phyloP scores from a whole-genome alignment of 2,113 vertebrate species.

The Crotalus viridis region DNA sequence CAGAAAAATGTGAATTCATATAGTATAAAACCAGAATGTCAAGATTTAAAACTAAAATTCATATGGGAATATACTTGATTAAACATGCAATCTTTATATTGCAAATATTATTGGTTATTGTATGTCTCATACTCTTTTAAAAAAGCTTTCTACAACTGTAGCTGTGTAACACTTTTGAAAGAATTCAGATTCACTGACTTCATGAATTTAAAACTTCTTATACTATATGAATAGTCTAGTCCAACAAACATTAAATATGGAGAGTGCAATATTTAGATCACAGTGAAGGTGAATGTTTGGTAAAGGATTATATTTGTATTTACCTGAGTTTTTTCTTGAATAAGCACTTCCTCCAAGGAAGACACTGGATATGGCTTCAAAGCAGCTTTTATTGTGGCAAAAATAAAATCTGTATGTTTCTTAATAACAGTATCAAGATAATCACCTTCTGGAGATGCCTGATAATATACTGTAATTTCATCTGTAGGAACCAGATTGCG shows the following conservation, averaged over 20 bases:
- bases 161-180: background rate
- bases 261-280: background rate
- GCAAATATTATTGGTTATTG: background rate
- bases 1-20: background rate
- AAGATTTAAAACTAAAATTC: background rate
- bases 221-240: background rate
- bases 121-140: no score
- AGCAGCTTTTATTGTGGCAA: slow-evolving; percentile 89
- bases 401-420: slow-evolving; percentile 87
- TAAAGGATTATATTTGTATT: slow-evolving; percentile 19
- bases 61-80: background rate
- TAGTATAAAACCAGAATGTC: background rate
- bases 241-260: slow-evolving; percentile 5
- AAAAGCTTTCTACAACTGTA: background rate
- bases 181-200: background rate
- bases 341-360: slow-evolving; percentile 78
- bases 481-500: slow-evolving; percentile 91
- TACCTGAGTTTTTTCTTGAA: slow-evolving; percentile 91
- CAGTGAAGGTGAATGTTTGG: rapidly evolving
- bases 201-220: background rate
- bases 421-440: slow-evolving; percentile 88
- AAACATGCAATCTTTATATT: background rate
- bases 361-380: slow-evolving; percentile 84
- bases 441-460: slow-evolving; percentile 74
- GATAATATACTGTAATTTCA: slow-evolving; percentile 89